Base-by-base conservation (phyloP, 2,888 invertebrate species). In the Dyspetes luteomarginatus region DNA sequence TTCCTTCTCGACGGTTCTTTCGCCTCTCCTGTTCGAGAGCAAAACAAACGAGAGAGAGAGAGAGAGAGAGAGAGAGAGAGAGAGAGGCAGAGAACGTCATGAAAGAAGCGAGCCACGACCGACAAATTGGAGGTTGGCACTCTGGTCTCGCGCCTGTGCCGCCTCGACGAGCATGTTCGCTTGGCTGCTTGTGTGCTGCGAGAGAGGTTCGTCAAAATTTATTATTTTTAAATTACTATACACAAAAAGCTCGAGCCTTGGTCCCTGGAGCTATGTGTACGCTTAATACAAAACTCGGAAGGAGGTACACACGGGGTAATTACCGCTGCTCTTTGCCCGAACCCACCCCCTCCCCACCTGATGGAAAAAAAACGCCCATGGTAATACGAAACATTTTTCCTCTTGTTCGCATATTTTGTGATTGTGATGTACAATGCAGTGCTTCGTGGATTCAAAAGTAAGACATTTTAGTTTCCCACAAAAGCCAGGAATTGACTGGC, bases 51-150 rank as follows among this genome's bases (percentile, higher is more conserved):
- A 85, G 84, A 64, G 77, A 81, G 82, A 82, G 74, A 82, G 77
- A 81, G 82, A 83, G 81, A 78, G 65, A 84, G 41, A 24, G 52
- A 22, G 41, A 45, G 43, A 43, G 64, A 45, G 56, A 58, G 52
- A 58, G 55, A 55, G 68, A 60, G 71, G 67, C 50, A 48, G 65
- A 69, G 71, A 69, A 71, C 15, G 41, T 30, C 22, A 17, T 0
- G 45, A 41, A 36, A 19, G 71, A 22, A 50, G 56, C 4, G 48
- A 72, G 24, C 62, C 26, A 24, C 64, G 26, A 74, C 78, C 81
- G 75, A 64, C 82, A 86, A 87, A 87, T 86, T 87, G 86, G 84
- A 84, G 85, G 85, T 55, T 56, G 72, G 71, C 52, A 69, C 72
- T 69, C 52, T 26, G 68, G 22, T 5, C 52, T 24, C 73, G 62